Evolutionary conservation across 2,888 invertebrate genomes (phyloP), one percentile per base, ranked within the genome.

Genomic region (Ephialtes manifestator): DNA sequence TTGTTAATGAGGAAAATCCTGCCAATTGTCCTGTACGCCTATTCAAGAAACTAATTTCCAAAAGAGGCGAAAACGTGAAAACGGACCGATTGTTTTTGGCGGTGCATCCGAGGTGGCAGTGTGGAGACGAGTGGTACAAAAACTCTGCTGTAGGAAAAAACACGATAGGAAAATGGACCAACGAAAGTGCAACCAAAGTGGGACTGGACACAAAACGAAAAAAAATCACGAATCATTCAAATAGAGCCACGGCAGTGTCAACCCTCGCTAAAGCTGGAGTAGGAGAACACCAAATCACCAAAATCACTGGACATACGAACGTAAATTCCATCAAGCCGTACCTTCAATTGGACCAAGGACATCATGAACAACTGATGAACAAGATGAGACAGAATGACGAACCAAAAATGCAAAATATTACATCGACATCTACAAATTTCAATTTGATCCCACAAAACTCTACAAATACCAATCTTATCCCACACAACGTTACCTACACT

Each of bases 391-490:
- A 51, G 28, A 20, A 76, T 65, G n/a, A n/a, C n/a, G n/a, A 15
- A 51, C 31, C 46, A 1, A 24, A 24, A 8, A 24, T 7, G 28
- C 58, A 20, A 7, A 60, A 60, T 60, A 60, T 60, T 60, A 24
- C 24, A 24, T 24, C 24, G 15, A 48, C 35, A 63, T 15, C 63
- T 15, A 13, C 63, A 63, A 63, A 55, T 55, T 55, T 11, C 13
- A 10, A 46, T 46, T 58, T 88, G n/a, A n/a, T n/a, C n/a, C 87
- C 79, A 77, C 79, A 10, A 89, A 88, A 83, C 87, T n/a, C 83
- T 55, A 18, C 55, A 13, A n/a, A n/a, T n/a, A n/a, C n/a, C 84
- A 89, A 55, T 55, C 55, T 11, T 5, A 4, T 24, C 55, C 60
- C 4, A 60, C 31, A 60, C 1, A 60, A 28, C 55, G 4, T 13